A percentile compares a stretch with the other conserved stretches of the same genome.
phyloP scores from a whole-genome alignment of 2,797 vertebrate genomes.

The Callimico goeldii region DNA sequence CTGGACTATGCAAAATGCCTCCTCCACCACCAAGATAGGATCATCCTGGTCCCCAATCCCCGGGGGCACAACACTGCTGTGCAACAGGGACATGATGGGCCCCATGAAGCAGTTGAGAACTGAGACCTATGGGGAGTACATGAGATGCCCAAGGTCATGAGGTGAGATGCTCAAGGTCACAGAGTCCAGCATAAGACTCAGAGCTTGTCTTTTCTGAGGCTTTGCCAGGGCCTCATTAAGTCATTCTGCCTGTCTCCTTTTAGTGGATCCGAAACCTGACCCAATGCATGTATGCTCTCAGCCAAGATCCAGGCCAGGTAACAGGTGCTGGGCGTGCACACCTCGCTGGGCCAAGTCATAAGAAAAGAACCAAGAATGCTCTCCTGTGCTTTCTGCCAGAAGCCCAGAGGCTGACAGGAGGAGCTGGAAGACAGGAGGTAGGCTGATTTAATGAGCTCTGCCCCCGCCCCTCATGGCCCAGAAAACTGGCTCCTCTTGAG shows the following conservation, averaged over 20 bases:
- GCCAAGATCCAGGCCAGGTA: background rate
- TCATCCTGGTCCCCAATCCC: rapidly evolving
- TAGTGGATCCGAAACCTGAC: background rate
- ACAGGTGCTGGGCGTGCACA: too few species aligned
- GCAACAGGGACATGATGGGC: too few species aligned
- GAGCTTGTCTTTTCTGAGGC: background rate
- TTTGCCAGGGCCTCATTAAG: background rate
- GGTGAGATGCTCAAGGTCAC: background rate
- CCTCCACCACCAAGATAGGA: background rate
- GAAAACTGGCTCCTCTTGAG: background rate
- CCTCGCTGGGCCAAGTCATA: background rate
- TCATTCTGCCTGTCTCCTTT: background rate
- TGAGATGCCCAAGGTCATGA: background rate
- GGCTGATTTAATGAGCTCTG: background rate
- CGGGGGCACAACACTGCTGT: too few species aligned
- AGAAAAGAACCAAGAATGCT: background rate
- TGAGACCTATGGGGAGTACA: background rate
- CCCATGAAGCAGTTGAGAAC: background rate
- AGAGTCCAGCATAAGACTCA: background rate
- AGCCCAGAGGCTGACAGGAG: background rate
- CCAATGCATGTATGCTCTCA: background rate
- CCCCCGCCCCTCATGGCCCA: background rate
- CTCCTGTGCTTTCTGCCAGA: background rate
- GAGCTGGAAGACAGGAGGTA: background rate
- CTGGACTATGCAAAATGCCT: background rate